Conservation (phyloP, 2,888 invertebrate species). For the Perdita meconis region DNA sequence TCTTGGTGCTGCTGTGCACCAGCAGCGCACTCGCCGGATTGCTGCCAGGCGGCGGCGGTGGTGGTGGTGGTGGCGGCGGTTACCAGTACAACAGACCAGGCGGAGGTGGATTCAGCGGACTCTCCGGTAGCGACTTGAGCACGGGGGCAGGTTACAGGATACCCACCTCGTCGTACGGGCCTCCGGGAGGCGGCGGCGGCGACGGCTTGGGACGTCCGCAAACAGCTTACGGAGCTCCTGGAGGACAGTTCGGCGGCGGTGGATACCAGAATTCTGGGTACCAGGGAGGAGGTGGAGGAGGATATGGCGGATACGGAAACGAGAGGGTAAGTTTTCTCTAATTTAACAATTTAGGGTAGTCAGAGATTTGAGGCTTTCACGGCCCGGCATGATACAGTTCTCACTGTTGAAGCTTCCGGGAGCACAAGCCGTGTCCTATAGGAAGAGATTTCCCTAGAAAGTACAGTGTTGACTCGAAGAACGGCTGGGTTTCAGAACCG, state of each 20-base stretch:
- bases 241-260: slow-evolving; percentile 38
- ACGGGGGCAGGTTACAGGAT: slow-evolving; percentile 46
- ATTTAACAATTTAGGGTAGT: no score
- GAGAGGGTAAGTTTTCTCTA: slow-evolving; percentile 69
- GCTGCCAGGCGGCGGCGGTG: slow-evolving; percentile 71
- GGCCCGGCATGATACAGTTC: no score
- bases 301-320: slow-evolving; percentile 46
- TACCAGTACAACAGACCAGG: slow-evolving; percentile 81
- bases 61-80: slow-evolving; percentile 73
- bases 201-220: slow-evolving; percentile 33
- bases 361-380: no score
- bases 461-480: no score
- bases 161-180: slow-evolving; percentile 49
- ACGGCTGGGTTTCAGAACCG: no score
- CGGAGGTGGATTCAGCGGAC: slow-evolving; percentile 62
- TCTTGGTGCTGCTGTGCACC: slow-evolving; percentile 74
- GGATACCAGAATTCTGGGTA: slow-evolving; percentile 48
- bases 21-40: slow-evolving; percentile 76
- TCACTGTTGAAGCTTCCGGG: no score
- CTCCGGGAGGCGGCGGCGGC: slow-evolving; percentile 47
- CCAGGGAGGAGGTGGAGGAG: slow-evolving; percentile 65
- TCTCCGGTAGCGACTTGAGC: slow-evolving; percentile 58
- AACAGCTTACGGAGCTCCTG: slow-evolving; percentile 36
- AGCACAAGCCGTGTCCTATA: no score
- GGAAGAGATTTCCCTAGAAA: no score